Conservation (phyloP, 2,113 vertebrate genomes). For the Ictalurus furcatus region DNA sequence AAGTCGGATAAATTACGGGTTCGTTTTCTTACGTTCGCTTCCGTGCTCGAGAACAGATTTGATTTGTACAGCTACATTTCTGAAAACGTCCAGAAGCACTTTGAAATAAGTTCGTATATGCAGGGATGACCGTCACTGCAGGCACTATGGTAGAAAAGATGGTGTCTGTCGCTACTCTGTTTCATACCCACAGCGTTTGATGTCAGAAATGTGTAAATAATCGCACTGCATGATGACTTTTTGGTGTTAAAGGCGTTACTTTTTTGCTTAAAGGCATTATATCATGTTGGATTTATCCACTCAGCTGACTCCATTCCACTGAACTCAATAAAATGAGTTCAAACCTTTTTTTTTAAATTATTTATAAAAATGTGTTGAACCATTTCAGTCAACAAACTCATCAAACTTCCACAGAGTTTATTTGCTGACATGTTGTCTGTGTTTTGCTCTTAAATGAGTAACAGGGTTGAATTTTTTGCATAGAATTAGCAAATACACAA, state of each 20-base stretch:
- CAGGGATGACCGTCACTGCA: neutral
- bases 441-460: neutral
- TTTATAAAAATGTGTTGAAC: neutral
- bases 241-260: neutral
- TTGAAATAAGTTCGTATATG: neutral
- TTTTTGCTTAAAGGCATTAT: neutral
- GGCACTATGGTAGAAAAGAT: neutral
- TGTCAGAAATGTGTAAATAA: conserved; percentile 20
- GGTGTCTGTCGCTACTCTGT: neutral
- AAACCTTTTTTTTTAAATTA: neutral
- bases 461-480: neutral
- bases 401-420: neutral
- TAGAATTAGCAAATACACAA: neutral
- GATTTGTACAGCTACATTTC: neutral
- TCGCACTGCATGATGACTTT: neutral
- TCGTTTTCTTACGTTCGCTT: neutral
- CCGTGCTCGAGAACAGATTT: neutral
- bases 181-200: conserved; percentile 10
- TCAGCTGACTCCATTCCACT: neutral
- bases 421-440: neutral
- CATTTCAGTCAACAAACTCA: neutral
- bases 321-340: neutral
- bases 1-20: neutral
- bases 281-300: neutral
- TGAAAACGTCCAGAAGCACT: neutral